Base-by-base conservation (phyloP, 2,888 invertebrate genomes). In the Mimas tiliae region DNA sequence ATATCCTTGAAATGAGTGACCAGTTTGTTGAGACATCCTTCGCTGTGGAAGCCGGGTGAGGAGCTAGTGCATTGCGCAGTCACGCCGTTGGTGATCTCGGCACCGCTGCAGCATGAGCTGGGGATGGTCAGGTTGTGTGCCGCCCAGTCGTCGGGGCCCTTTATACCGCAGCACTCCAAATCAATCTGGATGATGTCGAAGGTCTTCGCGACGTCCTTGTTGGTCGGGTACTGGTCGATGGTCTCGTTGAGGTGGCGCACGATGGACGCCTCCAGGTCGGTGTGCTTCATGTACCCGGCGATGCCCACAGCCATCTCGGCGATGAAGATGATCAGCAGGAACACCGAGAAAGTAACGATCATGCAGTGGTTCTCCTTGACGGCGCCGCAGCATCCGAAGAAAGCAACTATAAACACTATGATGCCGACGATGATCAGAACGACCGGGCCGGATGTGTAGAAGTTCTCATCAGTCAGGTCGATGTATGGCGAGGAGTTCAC, bases 331-430 rank as follows among this genome's bases (percentile, higher is more conserved):
- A 97, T 86, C 65, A 96, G 94, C 81, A 98, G 92, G 76, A 98
- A 94, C 65, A 95, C 94, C 4, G 96, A 95, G 93, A 97, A 98
- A 68, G 97, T 97, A 70, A 98, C 95, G 69, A 98, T 96, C 97
- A 99, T 98, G 94, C 98, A 98, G 84, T 98, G 97, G 88, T 97
- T 99, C 90, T 99, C 99, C 83, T 97, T 97, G 66, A 98, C 95
- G n/a, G 99, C 99, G 48, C 99, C 99, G 80, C 98, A 99, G 93
- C 99, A 99, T 72, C 99, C 99, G 78, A 99, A 96, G 95, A 99
- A 98, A 63, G 98, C 98, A 19, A 99, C 97, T 65, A 98, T 93
- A 87, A 98, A 98, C 79, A 99, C 97, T 69, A 98, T 94, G 27
- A 97, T 94, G 19, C 99, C 99, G 8, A 98, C 96, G 65, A 97